Percentiles rank a stretch among this genome's conserved stretches.
These are phyloP conservation scores for Drosophila leonis DNA, from an alignment of 2,888 invertebrate species.

Conservation along the genomic window DNA sequence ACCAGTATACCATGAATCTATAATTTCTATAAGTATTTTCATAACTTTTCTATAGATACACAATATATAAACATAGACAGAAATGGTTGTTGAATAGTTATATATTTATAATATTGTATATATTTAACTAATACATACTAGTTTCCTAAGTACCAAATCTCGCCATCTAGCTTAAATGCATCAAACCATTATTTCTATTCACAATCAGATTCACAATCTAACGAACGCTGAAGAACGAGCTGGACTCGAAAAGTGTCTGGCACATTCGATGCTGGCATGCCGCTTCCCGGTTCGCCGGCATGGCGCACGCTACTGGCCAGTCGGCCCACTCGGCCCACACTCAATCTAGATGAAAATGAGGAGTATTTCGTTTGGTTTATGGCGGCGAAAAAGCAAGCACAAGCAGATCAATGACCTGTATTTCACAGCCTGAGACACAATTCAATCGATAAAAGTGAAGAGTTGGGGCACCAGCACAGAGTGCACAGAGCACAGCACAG, in stretches of 20 bases:
- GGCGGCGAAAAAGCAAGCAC: conserved; percentile 60
- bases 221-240: neutral
- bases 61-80: too few species aligned
- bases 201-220: neutral
- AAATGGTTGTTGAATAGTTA: too few species aligned
- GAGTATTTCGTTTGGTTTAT: conserved; percentile 53
- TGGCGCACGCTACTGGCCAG: conserved; percentile 6
- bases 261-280: conserved; percentile 9
- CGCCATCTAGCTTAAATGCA: neutral
- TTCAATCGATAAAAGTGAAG: conserved; percentile 85
- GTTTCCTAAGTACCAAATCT: too few species aligned
- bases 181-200: neutral
- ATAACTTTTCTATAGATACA: too few species aligned
- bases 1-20: too few species aligned
- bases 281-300: conserved; percentile 5
- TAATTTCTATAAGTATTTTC: too few species aligned
- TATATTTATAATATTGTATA: too few species aligned
- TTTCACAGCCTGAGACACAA: conserved; percentile 85
- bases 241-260: conserved; percentile 14
- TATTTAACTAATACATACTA: too few species aligned
- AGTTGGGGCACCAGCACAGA: conserved; percentile 76
- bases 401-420: conserved; percentile 85
- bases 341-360: conserved; percentile 20
- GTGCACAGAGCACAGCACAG: conserved; percentile 36
- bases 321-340: conserved; percentile 10